Conservation (phyloP, 2,888 invertebrate genomes). For the Campoplex capitator region DNA sequence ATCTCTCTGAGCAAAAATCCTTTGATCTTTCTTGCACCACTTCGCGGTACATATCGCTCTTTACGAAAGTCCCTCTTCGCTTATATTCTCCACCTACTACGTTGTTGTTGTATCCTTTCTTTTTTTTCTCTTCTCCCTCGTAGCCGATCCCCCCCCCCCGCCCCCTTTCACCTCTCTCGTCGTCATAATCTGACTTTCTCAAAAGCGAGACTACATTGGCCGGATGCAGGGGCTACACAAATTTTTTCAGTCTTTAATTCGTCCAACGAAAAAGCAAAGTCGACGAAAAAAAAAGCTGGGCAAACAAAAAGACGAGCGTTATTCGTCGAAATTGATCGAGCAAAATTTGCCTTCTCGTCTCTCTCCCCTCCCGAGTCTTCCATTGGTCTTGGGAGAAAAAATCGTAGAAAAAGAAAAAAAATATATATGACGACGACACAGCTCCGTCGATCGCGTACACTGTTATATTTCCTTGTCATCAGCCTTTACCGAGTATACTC, state of each 20-base stretch:
- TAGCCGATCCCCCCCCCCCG: neutral
- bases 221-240: too few relatives aligned
- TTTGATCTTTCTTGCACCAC: constrained; percentile 66
- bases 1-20: constrained; percentile 62
- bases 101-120: constrained; percentile 3
- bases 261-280: neutral
- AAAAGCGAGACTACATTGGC: constrained; percentile 3
- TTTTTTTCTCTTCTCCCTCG: neutral
- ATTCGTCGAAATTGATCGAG: neutral
- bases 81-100: constrained; percentile 5
- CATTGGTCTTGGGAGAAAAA: too few relatives aligned
- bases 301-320: too few relatives aligned
- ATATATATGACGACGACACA: too few relatives aligned
- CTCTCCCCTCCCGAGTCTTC: too few relatives aligned
- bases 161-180: neutral
- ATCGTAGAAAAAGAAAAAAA: too few relatives aligned
- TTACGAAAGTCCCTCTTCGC: constrained; percentile 11
- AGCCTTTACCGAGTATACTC: constrained; percentile 67
- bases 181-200: constrained; percentile 42
- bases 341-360: neutral
- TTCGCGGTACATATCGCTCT: constrained; percentile 48
- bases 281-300: neutral
- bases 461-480: constrained; percentile 39
- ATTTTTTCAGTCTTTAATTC: neutral
- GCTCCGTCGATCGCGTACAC: too few relatives aligned